These are phyloP conservation scores for Epinotia nisella DNA, from an alignment of 2,888 invertebrate genomes.

Conservation along the genomic window DNA sequence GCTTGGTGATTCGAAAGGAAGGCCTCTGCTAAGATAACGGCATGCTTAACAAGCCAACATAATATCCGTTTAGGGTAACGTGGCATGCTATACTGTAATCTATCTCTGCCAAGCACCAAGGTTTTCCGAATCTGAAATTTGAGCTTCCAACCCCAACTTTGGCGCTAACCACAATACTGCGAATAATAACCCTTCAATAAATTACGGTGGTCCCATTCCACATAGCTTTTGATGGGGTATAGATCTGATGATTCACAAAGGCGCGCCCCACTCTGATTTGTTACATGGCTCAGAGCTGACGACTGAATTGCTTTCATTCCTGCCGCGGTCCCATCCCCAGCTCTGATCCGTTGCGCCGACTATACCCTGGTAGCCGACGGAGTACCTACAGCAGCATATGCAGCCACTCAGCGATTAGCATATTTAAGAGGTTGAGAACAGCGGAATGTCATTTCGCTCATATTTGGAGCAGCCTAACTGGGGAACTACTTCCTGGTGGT, in stretches of 20 bases:
- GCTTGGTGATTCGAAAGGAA: not conserved
- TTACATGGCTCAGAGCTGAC: no score
- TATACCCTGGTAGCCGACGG: conserved; percentile 98
- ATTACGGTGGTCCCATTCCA: not conserved
- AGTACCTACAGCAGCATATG: conserved; percentile 82
- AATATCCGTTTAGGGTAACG: conserved; percentile 10
- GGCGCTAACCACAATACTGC: not conserved
- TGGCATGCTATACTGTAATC: conserved; percentile 15
- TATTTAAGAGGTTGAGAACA: not conserved
- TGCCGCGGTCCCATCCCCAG: conserved; percentile 98
- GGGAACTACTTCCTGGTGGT: no score
- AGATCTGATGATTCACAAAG: no score
- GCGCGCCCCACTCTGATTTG: no score
- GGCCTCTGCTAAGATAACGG: not conserved
- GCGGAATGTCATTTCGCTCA: no score
- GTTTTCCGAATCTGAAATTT: not conserved
- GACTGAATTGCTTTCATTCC: no score
- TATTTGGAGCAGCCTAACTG: no score
- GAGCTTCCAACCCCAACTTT: not conserved
- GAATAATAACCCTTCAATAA: not conserved
- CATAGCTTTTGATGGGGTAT: not conserved
- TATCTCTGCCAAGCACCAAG: not conserved
- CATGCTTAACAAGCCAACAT: not conserved
- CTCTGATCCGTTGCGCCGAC: conserved; percentile 99
- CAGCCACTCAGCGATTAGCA: not conserved